phyloP scores from a whole-genome alignment of 1,140 invertebrate genomes.

The Chrysopa pallens region DNA sequence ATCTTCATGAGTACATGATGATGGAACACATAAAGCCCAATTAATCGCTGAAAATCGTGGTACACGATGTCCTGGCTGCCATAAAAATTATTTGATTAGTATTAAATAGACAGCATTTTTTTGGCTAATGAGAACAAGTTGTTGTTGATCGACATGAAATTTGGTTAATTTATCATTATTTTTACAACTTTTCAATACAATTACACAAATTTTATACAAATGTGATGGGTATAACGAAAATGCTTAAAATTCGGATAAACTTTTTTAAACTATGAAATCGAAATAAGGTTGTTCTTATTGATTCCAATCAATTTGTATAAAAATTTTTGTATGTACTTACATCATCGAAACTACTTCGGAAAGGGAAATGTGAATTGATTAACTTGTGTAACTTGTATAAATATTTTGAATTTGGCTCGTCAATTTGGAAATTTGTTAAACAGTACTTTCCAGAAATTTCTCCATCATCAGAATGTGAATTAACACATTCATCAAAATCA shows the following conservation, averaged over 20 bases:
- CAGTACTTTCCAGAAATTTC: slow-evolving; percentile 34
- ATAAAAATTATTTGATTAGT: slow-evolving; percentile 6
- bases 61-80: slow-evolving; percentile 40
- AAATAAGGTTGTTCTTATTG: too few species aligned
- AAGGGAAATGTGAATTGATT: slow-evolving; percentile 35
- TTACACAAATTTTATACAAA: too few species aligned
- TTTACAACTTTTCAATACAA: too few species aligned
- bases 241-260: too few species aligned
- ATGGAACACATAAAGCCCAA: slow-evolving; percentile 41
- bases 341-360: slow-evolving; percentile 37
- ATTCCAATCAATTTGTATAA: neutral
- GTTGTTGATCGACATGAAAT: too few species aligned
- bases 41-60: slow-evolving; percentile 38
- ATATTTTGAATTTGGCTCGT: slow-evolving; percentile 19
- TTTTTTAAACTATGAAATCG: too few species aligned
- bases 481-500: slow-evolving; percentile 41
- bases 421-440: slow-evolving; percentile 31
- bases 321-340: slow-evolving; percentile 23
- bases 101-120: too few species aligned
- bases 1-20: slow-evolving; percentile 32
- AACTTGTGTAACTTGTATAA: slow-evolving; percentile 27
- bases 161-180: too few species aligned
- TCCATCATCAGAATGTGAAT: slow-evolving; percentile 20
- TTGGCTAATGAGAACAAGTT: too few species aligned
- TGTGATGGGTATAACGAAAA: too few species aligned